Evolutionary conservation across 2,797 vertebrate species (phyloP), one percentile per base, ranked within the genome.

Genomic region (Poeciliopsis infans): DNA sequence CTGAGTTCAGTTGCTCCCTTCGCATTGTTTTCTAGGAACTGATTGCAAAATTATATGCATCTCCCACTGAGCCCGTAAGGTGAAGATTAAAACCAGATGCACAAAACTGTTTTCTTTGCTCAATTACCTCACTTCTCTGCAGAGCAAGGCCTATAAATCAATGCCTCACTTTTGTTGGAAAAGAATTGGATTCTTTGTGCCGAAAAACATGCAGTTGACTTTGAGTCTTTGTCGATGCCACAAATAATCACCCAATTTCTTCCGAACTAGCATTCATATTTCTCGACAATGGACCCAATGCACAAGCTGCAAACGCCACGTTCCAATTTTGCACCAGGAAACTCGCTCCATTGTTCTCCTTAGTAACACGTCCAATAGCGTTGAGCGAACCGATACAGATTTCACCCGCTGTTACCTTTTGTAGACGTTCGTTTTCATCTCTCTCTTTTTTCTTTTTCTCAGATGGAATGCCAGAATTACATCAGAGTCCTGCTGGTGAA

Each of bases 391-490:
- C 51, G 31, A 39, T 72, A 79, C 71, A 18, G 75, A 18, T 53
- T 15, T 51, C 45, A 31, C 51, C 61, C 53, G 0, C 78, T 69
- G 36, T 69, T 78, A 31, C 28, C 53, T 76, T 83, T 12, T 81
- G 2, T 83, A 74, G 47, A 51, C 6, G 33, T 51, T 68, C 10
- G 33, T 72, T 51, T 74, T 72, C 33, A 70, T 3, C 49, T 3
- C 7, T 12, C 16, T 3, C 39, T 47, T 77, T 76, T 85, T 47
- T 72, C 92, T 7, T 51, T 7, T 53, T 25, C 51, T 13, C 86
- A 99, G 98, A 95, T 95, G 79, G 98, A 99, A 83, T 99, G 98
- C 94, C 98, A 99, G 95, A 99, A 99, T 94, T 99, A 99, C 86
- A 96, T 99, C 81, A 94, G 98, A 3, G 98, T 99, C 75, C 94